Base-by-base conservation (phyloP, 2,888 invertebrate genomes). In the Pteria penguin region DNA sequence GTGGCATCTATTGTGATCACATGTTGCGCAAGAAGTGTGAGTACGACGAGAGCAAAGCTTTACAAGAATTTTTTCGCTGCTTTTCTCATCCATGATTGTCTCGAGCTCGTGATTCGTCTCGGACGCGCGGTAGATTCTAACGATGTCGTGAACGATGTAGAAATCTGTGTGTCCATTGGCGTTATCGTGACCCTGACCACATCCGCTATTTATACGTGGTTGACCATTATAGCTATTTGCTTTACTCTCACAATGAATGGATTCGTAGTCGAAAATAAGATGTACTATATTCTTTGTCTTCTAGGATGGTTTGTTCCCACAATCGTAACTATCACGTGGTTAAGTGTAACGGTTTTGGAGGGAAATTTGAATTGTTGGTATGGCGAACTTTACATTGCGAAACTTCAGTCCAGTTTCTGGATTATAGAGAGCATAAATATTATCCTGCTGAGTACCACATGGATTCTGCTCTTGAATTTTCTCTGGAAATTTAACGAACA, bases 21-120 rank as follows among this genome's bases (percentile, higher is more conserved):
- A 4, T 77, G 72, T 36, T 77, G 72, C 63, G 33, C 45, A 1
- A 57, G 57, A 5, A 72, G 29, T 32, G 36, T 65, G 18, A 55
- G 62, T 24, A 36, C 72, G 33, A 77, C 76, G 32, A 62, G 76
- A 29, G 55, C 33, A n/a, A 58, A 69, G 55, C 60, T 77, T 65
- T 77, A 77, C 52, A 69, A 72, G 32, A 77, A 77, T 62, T 58
- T 72, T 4, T 77, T 73, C 52, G 76, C 76, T n/a, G 76, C 76
- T 3, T 73, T 73, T 65, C 27, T 77, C 33, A 65, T 77, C 24
- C 76, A 77, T 54, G 76, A 77, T 58, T 22, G 62, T 24, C 27
- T 77, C 14, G 76, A 77, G 24, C 72, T 77, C 11, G 33, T 73
- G 1, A 72, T 77, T 22, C 63, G 73, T n/a, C 29, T 77, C 27